Percentiles rank a stretch among this genome's conserved stretches.
phyloP scores from a whole-genome alignment of 1,140 invertebrate genomes.

The Drosophila kurseongensis region DNA sequence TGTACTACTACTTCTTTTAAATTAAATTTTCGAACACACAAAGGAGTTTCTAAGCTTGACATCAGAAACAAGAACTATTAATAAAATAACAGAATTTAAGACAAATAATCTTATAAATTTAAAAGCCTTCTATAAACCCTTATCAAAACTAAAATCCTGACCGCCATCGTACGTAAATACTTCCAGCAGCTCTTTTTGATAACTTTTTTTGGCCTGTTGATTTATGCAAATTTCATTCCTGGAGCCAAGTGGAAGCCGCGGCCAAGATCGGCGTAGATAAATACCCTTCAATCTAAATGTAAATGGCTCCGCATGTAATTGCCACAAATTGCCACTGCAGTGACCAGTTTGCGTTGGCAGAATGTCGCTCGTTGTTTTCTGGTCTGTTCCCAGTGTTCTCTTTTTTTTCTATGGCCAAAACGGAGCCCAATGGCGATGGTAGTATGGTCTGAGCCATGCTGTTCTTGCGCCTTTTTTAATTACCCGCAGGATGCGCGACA shows the following conservation, averaged over 20 bases:
- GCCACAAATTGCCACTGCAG: conserved; percentile 83
- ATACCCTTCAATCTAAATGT: conserved; percentile 84
- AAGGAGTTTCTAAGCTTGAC: too few relatives aligned
- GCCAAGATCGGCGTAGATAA: conserved; percentile 63
- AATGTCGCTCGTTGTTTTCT: conserved; percentile 33
- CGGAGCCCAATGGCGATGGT: conserved; percentile 31
- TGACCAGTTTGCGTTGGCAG: conserved; percentile 76
- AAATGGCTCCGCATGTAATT: conserved; percentile 84
- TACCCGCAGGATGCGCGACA: conserved; percentile 83
- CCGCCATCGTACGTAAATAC: not conserved
- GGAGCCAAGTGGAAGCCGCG: conserved; percentile 28
- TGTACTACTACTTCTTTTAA: too few relatives aligned
- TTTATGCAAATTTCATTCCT: conserved; percentile 57
- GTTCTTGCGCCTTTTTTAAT: conserved; percentile 83
- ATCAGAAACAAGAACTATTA: too few relatives aligned
- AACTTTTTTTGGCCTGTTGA: conserved; percentile 49
- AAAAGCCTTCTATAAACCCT: too few relatives aligned
- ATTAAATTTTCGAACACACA: too few relatives aligned
- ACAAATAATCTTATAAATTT: too few relatives aligned
- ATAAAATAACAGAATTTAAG: too few relatives aligned
- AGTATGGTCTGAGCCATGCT: conserved; percentile 47
- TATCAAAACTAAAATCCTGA: not conserved
- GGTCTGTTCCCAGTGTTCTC: not conserved
- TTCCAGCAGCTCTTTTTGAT: conserved; percentile 16
- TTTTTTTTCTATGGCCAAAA: conserved; percentile 39